These are phyloP conservation scores for Notiomystis cincta DNA, from an alignment of 2,113 vertebrate species.

Conservation along the genomic window DNA sequence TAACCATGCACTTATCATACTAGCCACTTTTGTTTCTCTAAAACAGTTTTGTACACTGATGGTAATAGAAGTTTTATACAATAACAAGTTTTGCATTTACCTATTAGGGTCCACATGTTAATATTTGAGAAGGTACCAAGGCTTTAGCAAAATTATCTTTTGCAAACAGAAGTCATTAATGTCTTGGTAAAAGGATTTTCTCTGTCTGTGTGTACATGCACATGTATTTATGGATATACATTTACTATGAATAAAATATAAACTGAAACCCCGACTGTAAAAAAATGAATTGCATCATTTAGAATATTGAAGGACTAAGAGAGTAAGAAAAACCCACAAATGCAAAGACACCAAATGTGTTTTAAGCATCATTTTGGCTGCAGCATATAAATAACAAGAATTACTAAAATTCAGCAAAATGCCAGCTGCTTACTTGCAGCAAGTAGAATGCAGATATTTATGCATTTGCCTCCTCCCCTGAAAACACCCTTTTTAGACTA, in stretches of 20 bases:
- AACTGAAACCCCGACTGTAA: constrained; percentile 16
- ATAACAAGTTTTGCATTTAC: not conserved
- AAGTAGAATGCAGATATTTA: not conserved
- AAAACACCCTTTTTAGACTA: not conserved
- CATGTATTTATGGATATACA: constrained; percentile 33
- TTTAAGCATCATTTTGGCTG: not conserved
- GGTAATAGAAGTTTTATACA: constrained; percentile 1
- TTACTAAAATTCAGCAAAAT: not conserved
- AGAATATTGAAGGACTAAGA: not conserved
- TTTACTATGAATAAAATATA: constrained; percentile 62
- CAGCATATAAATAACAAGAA: not conserved
- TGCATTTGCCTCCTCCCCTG: not conserved
- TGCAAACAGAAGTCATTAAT: constrained; percentile 42
- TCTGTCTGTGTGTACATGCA: not conserved
- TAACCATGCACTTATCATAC: not conserved
- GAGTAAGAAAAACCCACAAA: not conserved
- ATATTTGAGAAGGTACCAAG: constrained; percentile 11
- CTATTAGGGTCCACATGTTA: not conserved
- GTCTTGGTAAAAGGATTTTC: constrained; percentile 34
- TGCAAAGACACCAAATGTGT: not conserved
- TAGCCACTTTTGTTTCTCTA: constrained; percentile 4
- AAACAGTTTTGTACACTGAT: not conserved
- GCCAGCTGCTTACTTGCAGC: not conserved
- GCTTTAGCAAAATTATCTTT: constrained; percentile 39
- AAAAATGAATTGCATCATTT: constrained; percentile 28